Evolutionary conservation across 23 tunicate genomes (phyloP).

Genomic region (Ascidia mentula): DNA sequence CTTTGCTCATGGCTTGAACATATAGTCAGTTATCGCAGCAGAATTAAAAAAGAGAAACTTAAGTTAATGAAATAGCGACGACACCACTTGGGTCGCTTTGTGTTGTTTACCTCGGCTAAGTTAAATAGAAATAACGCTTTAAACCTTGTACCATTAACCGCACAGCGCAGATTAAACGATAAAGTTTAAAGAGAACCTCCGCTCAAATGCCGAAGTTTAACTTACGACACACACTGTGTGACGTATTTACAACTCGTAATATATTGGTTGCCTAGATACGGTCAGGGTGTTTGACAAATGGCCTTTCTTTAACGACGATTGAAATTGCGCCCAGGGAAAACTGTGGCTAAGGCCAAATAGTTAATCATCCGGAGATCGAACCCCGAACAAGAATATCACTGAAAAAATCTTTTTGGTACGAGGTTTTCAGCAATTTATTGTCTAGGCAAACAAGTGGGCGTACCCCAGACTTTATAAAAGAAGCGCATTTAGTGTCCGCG

Average conservation of each 20-base stretch:
- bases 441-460: slow-evolving; percentile 10
- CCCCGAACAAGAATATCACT: neutral
- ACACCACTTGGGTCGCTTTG: too few relatives aligned
- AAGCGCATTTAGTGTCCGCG: neutral
- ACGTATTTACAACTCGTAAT: slow-evolving; percentile 1
- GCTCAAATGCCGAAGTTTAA: neutral
- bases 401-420: neutral
- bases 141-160: too few relatives aligned
- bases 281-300: too few relatives aligned
- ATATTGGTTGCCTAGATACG: too few relatives aligned
- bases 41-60: too few relatives aligned
- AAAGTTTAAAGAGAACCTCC: slow-evolving; percentile 1
- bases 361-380: neutral
- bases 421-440: neutral
- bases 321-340: neutral
- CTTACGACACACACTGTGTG: neutral
- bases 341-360: neutral
- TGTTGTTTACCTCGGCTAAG: too few relatives aligned
- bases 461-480: neutral
- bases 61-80: too few relatives aligned
- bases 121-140: too few relatives aligned
- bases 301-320: too few relatives aligned
- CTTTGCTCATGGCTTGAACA: too few relatives aligned
- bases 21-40: too few relatives aligned
- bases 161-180: too few relatives aligned